Percentiles rank a stretch among this genome's conserved stretches.
Evolutionary conservation across 2,888 invertebrate genomes (phyloP).

Genomic region (Pterostichus madidus): DNA sequence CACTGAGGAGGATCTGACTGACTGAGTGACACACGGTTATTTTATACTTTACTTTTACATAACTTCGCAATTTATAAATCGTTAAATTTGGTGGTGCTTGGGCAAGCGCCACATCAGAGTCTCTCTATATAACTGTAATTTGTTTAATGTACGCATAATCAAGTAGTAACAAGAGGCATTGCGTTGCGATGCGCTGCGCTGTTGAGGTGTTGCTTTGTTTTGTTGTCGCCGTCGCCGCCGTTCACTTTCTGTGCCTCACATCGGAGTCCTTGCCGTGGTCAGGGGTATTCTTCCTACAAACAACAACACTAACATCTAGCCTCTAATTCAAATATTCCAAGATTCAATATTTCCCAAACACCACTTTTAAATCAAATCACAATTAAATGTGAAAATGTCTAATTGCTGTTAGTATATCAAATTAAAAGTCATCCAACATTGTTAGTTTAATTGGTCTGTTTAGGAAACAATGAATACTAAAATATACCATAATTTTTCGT

Average conservation of each 20-base stretch:
- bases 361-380: neutral
- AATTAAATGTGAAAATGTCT: neutral
- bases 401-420: too few relatives aligned
- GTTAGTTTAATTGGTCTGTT: neutral
- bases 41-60: conserved; percentile 53
- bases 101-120: conserved; percentile 52
- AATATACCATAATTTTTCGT: neutral
- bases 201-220: conserved; percentile 62
- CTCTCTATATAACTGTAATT: conserved; percentile 61
- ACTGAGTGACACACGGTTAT: conserved; percentile 47
- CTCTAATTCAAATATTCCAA: conserved; percentile 22
- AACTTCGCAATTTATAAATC: conserved; percentile 51
- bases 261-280: conserved; percentile 78
- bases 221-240: conserved; percentile 54
- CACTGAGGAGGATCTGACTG: conserved; percentile 51
- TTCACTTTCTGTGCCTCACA: conserved; percentile 78
- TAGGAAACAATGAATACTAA: conserved; percentile 28
- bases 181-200: conserved; percentile 59
- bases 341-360: conserved; percentile 41
- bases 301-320: conserved; percentile 52
- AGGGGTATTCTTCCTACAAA: conserved; percentile 77
- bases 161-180: conserved; percentile 60
- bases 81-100: conserved; percentile 24
- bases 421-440: too few relatives aligned
- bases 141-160: conserved; percentile 55